Conservation (phyloP, 2,113 vertebrate species). For the Balaenoptera acutorostrata region DNA sequence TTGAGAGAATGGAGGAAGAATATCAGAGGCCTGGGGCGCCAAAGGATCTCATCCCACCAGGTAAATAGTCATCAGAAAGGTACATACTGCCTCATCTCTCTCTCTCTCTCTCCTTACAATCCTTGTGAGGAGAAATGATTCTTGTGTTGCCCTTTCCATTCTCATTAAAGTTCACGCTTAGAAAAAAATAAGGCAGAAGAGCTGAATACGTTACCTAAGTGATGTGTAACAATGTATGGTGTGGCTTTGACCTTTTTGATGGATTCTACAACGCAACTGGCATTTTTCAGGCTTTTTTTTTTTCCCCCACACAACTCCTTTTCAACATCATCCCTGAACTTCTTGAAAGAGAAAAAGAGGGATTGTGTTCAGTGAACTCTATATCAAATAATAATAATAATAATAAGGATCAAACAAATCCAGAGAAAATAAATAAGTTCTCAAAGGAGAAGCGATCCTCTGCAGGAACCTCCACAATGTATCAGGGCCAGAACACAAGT, state of each 20-base stretch:
- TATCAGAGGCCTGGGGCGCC: not conserved
- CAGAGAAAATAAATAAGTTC: not conserved
- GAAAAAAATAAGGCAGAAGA: conserved; percentile 20
- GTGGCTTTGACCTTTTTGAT: conserved; percentile 43
- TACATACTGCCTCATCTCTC: not conserved
- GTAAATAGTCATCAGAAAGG: not conserved
- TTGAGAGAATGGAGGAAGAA: not conserved
- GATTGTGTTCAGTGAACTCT: not conserved
- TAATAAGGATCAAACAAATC: not conserved
- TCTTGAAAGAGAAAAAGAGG: not conserved
- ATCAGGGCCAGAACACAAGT: not conserved
- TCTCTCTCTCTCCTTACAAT: not conserved
- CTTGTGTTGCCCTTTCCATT: not conserved
- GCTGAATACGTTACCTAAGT: conserved; percentile 33
- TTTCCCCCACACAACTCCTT: not conserved
- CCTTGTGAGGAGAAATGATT: conserved; percentile 9
- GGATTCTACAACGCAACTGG: not conserved
- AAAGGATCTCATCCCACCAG: not conserved
- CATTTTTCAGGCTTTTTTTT: not conserved
- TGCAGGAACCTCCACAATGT: not conserved
- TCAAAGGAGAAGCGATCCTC: not conserved
- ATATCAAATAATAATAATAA: not conserved
- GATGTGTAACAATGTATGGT: not conserved
- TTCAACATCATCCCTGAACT: not conserved
- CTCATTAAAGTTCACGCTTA: not conserved